phyloP scores from a whole-genome alignment of 2,113 vertebrate species.

The Hippolais icterina region DNA sequence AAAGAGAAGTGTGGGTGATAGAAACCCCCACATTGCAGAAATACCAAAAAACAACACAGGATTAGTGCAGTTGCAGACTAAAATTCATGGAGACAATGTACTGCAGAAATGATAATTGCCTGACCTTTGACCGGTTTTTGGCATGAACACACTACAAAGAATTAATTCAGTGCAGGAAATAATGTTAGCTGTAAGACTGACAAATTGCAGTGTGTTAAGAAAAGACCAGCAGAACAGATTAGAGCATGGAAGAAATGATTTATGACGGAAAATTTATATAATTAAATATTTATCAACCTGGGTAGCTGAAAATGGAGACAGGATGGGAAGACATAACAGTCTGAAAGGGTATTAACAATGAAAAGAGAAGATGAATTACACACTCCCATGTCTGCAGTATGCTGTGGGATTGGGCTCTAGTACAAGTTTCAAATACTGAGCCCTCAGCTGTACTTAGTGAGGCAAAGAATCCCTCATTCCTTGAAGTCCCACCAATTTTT shows the following conservation, averaged over 20 bases:
- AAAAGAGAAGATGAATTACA: not conserved
- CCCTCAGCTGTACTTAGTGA: not conserved
- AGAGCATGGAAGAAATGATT: not conserved
- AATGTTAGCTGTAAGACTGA: constrained; percentile 32
- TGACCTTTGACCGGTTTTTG: not conserved
- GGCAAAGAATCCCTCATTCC: not conserved
- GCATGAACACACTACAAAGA: not conserved
- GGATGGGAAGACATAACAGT: not conserved
- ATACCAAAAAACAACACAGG: not conserved
- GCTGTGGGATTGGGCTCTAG: not conserved
- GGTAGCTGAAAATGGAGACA: not conserved
- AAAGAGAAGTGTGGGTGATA: not conserved
- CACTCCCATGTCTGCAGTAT: not conserved
- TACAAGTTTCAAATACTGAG: not conserved
- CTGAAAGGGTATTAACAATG: not conserved
- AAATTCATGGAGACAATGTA: not conserved
- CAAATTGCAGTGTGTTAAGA: not conserved
- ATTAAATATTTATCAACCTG: constrained; percentile 36
- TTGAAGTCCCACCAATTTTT: not conserved
- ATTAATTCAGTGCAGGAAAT: not conserved
- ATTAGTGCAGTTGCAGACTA: not conserved
- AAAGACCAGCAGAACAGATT: constrained; percentile 13
- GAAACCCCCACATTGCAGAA: not conserved
- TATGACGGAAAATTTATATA: not conserved
- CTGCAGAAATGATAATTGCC: not conserved